Percentiles rank a stretch among this genome's conserved stretches.
Conservation (phyloP, 2,113 vertebrate species). For the Bos javanicus region DNA sequence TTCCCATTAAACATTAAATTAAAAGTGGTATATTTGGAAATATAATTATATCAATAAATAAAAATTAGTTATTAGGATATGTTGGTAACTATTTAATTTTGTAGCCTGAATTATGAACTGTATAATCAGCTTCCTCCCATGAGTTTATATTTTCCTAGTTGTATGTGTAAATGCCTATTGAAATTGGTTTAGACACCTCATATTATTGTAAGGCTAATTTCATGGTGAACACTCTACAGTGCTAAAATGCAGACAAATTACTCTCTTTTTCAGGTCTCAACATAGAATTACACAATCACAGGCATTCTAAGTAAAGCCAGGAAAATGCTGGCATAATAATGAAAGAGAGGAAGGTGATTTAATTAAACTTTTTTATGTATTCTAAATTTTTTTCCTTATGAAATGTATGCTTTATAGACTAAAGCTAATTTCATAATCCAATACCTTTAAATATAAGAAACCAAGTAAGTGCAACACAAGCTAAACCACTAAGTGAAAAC, state of each 20-base stretch:
- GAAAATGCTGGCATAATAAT: neutral
- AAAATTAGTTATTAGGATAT: neutral
- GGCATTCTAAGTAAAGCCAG: neutral
- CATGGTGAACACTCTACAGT: neutral
- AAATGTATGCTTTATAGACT: neutral
- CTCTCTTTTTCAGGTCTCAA: neutral
- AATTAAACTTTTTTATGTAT: neutral
- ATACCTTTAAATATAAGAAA: neutral
- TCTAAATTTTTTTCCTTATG: neutral
- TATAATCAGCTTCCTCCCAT: neutral
- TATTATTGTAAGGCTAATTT: neutral
- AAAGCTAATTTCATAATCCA: neutral
- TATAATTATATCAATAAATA: neutral
- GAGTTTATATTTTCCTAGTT: neutral
- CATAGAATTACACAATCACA: neutral
- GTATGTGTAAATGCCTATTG: neutral
- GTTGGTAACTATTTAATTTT: neutral
- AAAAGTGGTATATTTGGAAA: neutral
- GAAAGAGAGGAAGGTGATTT: neutral
- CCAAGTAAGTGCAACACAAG: neutral
- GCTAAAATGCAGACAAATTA: neutral
- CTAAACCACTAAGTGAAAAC: neutral
- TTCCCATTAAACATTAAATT: neutral
- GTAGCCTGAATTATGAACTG: neutral
- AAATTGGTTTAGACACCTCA: neutral